Evolutionary conservation across 1,140 invertebrate species (phyloP).

Genomic region (Micrasema longulum): DNA sequence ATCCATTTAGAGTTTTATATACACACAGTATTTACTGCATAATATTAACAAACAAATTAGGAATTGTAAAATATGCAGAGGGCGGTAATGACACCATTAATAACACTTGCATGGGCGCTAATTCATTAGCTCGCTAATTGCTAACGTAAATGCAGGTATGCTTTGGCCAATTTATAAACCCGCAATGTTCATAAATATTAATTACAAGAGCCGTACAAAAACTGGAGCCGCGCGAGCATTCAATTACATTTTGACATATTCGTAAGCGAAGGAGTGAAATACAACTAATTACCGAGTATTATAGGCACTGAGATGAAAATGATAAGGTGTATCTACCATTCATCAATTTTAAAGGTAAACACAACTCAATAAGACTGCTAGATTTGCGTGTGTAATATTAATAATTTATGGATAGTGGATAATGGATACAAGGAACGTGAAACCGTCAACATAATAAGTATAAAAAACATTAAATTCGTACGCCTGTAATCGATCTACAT

Average conservation of each 20-base stretch:
- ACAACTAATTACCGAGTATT: slow-evolving; percentile 3
- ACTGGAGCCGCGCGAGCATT: slow-evolving; percentile 10
- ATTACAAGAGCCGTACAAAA: slow-evolving; percentile 15
- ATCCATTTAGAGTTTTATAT: too few species aligned
- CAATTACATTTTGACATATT: slow-evolving; percentile 9
- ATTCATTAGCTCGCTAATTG: slow-evolving; percentile 39
- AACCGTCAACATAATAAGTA: too few species aligned
- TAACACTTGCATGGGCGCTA: slow-evolving; percentile 26
- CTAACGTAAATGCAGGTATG: slow-evolving; percentile 41
- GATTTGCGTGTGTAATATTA: too few species aligned
- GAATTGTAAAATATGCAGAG: neutral
- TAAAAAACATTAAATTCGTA: too few species aligned
- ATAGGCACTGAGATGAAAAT: slow-evolving; percentile 2
- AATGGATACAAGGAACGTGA: too few species aligned
- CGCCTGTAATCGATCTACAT: too few species aligned
- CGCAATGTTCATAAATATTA: slow-evolving; percentile 34
- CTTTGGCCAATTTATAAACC: slow-evolving; percentile 32
- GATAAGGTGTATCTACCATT: neutral
- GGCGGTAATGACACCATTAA: slow-evolving; percentile 30
- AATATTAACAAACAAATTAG: too few species aligned
- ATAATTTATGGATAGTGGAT: too few species aligned
- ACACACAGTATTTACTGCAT: too few species aligned
- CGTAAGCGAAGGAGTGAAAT: slow-evolving; percentile 1
- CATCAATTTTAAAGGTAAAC: too few species aligned
- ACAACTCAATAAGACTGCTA: too few species aligned